These are phyloP conservation scores for Furcifer pardalis DNA, from an alignment of 2,797 vertebrate genomes.

Conservation along the genomic window DNA sequence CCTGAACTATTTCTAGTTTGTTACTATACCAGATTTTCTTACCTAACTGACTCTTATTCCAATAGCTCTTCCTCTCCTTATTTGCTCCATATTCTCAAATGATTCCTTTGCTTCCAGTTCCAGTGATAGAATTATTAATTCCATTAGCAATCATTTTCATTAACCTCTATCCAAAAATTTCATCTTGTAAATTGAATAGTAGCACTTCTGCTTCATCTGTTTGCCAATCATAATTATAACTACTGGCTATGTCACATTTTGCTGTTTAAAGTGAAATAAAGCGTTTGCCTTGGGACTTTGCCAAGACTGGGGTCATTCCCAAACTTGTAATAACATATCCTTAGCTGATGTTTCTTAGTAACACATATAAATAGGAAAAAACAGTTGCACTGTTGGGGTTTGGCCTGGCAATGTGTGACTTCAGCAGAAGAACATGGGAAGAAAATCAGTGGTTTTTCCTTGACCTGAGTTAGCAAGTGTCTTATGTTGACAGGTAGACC, in stretches of 20 bases:
- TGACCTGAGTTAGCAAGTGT: not conserved
- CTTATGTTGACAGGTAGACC: constrained; percentile 25
- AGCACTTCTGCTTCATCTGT: constrained; percentile 55
- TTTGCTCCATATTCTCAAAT: constrained; percentile 10
- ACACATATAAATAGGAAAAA: constrained; percentile 79
- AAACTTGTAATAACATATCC: constrained; percentile 73
- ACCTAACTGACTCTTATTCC: not conserved
- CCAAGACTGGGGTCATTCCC: constrained; percentile 75
- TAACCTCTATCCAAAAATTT: constrained; percentile 51
- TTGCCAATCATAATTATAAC: constrained; percentile 73
- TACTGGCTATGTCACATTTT: constrained; percentile 68
- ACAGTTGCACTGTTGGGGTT: constrained; percentile 71
- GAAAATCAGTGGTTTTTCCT: constrained; percentile 60
- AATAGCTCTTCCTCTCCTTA: not conserved
- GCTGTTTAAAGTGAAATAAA: constrained; percentile 74
- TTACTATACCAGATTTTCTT: constrained; percentile 25
- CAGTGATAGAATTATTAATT: constrained; percentile 52
- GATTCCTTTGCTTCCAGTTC: constrained; percentile 41
- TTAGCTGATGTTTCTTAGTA: constrained; percentile 76
- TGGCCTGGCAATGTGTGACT: constrained; percentile 66
- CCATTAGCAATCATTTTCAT: constrained; percentile 54
- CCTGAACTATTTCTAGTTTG: not conserved
- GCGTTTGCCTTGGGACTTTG: constrained; percentile 67
- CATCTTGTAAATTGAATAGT: constrained; percentile 47
- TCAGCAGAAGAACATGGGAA: constrained; percentile 63